Evolutionary conservation across 1,140 invertebrate species (phyloP), one percentile per base, ranked within the genome.

Genomic region (Sarcophaga peregrina): DNA sequence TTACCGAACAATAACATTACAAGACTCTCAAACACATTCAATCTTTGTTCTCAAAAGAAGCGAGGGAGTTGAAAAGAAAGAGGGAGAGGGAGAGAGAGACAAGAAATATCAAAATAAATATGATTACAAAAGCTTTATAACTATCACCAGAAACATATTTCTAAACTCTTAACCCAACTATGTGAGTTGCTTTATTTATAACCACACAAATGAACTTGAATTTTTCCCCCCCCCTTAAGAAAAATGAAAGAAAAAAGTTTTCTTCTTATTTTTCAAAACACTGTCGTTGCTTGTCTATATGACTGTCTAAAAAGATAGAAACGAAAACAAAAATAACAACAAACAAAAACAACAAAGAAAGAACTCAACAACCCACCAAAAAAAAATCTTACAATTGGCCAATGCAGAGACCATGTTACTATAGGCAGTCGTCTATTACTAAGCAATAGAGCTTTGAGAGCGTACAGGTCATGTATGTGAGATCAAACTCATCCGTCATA

Each of bases 401-500:
- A n/a, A n/a, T n/a, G 15, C n/a, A n/a, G 15, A 6, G 15, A 58
- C 54, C 11, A 58, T 37, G 25, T 37, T 37, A 25, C 20, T 20
- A 68, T 68, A 20, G 62, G 7, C 62, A 17, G 20, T 25, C 17
- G 62, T n/a, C 15, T 68, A 15, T 58, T 58, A n/a, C 7, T 37
- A 37, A 37, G 25, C 25, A 37, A 37, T 37, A 37, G 25, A 37
- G 25, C 25, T 37, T 68, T 8, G 62, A 68, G 62, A 68, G n/a
- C 62, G 73, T 75, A 15, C 37, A 13, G 78, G 78, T 80, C 78
- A 80, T 54, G 15, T 45, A 80, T 80, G 78, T 80, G 78, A 80
- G 78, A 80, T 80, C 78, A 80, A 80, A 80, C 78, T 80, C 78
- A 80, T 80, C 78, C 54, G 78, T 80, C 78, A 80, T 80, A 37